These are phyloP conservation scores for Xiphophorus couchianus DNA, from an alignment of 2,113 vertebrate species.

Conservation along the genomic window DNA sequence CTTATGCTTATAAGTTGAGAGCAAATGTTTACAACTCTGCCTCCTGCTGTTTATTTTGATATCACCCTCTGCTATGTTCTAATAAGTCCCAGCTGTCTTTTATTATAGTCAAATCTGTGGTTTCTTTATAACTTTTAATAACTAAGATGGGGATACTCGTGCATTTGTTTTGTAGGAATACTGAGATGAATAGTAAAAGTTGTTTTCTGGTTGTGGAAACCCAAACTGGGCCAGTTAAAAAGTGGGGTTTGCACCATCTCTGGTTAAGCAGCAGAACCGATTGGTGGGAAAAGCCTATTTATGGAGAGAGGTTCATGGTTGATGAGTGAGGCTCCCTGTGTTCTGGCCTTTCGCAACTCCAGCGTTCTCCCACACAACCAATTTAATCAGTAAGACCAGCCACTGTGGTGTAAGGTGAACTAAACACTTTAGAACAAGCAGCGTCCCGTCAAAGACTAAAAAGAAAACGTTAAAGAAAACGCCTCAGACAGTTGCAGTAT, in stretches of 20 bases:
- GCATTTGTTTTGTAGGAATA: background rate
- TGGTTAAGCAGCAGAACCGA: background rate
- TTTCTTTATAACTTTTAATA: background rate
- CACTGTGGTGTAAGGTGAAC: slow-evolving; percentile 49
- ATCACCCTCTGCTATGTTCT: background rate
- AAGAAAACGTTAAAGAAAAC: background rate
- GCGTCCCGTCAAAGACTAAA: background rate
- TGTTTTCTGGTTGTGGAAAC: background rate
- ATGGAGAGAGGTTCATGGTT: background rate
- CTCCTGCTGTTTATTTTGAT: background rate
- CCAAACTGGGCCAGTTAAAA: background rate
- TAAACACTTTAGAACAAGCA: slow-evolving; percentile 26
- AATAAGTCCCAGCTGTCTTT: background rate
- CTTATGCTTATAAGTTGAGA: background rate
- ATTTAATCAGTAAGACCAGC: slow-evolving; percentile 6
- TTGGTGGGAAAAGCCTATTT: background rate
- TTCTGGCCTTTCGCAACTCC: slow-evolving; percentile 54
- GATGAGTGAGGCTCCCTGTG: slow-evolving; percentile 55
- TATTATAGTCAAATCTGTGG: background rate
- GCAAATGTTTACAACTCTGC: background rate
- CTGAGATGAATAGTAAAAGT: background rate
- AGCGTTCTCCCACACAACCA: slow-evolving; percentile 4
- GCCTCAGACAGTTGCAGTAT: slow-evolving; percentile 14
- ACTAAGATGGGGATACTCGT: background rate
- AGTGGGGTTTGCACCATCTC: background rate